A percentile compares a stretch with the other conserved stretches of the same genome.
These are phyloP conservation scores for Nezara viridula DNA, from an alignment of 2,888 invertebrate genomes.

Conservation along the genomic window DNA sequence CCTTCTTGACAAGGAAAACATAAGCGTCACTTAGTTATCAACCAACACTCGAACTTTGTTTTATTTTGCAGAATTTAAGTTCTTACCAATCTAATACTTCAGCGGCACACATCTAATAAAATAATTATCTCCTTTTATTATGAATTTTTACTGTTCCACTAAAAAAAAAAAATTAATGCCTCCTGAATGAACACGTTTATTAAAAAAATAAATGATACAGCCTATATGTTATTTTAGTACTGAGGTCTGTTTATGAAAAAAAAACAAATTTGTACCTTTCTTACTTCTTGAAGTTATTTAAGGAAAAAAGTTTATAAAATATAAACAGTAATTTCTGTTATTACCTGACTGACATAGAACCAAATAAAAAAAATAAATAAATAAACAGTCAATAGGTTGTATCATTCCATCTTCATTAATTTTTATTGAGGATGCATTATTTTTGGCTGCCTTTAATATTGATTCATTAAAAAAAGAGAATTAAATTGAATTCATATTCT, in stretches of 20 bases:
- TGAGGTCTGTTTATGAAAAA: not conserved
- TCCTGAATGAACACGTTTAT: not conserved
- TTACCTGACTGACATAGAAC: too few species aligned
- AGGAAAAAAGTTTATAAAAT: too few species aligned
- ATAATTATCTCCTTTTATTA: not conserved
- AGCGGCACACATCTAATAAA: slow-evolving; percentile 63
- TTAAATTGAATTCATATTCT: not conserved
- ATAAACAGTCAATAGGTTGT: not conserved
- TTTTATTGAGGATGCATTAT: not conserved
- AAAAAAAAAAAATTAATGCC: not conserved
- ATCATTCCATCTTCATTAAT: not conserved
- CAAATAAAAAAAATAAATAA: not conserved
- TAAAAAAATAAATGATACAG: not conserved
- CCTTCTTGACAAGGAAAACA: slow-evolving; percentile 52
- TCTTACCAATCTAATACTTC: slow-evolving; percentile 16
- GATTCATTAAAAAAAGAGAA: not conserved
- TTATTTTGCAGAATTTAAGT: not conserved
- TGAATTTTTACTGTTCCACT: not conserved
- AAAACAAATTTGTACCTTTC: not conserved
- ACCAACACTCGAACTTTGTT: slow-evolving; percentile 13
- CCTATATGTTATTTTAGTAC: not conserved
- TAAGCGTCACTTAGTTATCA: slow-evolving; percentile 54
- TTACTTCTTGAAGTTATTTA: not conserved
- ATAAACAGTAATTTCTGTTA: too few species aligned
- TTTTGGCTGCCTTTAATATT: not conserved